Evolutionary conservation across 2,888 invertebrate genomes (phyloP), one percentile per base, ranked within the genome.

Genomic region (Sisyra nigra): DNA sequence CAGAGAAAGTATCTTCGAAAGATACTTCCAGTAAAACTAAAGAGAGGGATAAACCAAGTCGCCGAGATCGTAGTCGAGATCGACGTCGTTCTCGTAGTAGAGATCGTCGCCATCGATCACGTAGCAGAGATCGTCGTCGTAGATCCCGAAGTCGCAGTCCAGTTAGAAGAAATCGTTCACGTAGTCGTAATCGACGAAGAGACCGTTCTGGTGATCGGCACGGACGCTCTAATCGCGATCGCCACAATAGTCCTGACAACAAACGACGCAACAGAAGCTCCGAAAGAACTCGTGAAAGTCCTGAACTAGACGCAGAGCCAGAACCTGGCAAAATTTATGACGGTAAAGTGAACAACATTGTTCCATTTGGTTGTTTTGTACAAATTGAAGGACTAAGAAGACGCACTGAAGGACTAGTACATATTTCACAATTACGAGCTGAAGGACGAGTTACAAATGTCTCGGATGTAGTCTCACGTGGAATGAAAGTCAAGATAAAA

Each of bases 301-400:
- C 70, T 29, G 70, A 71, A 44, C 10, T 47, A 7, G 31, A 41
- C 19, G 62, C 66, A 44, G 68, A 67, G 49, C 85, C 85, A 1
- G 79, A 83, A 50, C 70, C 80, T 3, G 85, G 84, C 0, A 83
- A 82, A 74, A 89, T 98, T 51, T 97, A 94, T 58, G 74, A 74
- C 48, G 98, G 94, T 0, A 84, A 88, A 62, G 91, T 98, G 0
- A 88, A 91, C 1, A 96, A 91, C 54, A 86, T 96, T 50, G 92
- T 94, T 42, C 83, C 87, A n/a, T 99, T 97, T 64, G 98, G 98
- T 1, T 96, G 96, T 59, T 98, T 98, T 61, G 91, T 96, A 0
- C 92, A 94, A 63, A 67, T 98, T 15, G 91, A 94, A 56, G 93
- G 94, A 0, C 67, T 98, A 39, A 73, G 79, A 40, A 81, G 85